Evolutionary conservation across 1,140 invertebrate genomes (phyloP), one percentile per base, ranked within the genome.

Genomic region (Adelges cooleyi): DNA sequence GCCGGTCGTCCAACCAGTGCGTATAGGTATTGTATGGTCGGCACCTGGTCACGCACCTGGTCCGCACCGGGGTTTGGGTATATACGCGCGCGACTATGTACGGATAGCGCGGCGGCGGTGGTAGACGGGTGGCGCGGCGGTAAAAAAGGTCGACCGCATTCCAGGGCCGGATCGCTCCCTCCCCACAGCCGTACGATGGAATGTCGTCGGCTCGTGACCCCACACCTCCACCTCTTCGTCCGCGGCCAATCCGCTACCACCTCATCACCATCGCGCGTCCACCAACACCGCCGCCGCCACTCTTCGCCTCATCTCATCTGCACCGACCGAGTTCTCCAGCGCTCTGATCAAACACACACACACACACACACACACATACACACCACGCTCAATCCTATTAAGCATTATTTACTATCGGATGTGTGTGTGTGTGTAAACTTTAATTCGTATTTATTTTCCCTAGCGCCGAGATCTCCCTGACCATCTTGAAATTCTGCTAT

Each of bases 91-190:
- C 20, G 40, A 25, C 15, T 18, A 36, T 22, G 44, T 48, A 11
- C 15, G n/a, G 6, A 22, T n/a, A 22, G 4, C 18, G 3, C 29
- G 6, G 52, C 5, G 33, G 10, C 11, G 10, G 38, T 42, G n/a
- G 40, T 29, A 46, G 54, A 59, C 54, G 54, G 40, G 54, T 40
- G 54, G 54, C 29, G 29, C 5, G 54, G n/a, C n/a, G n/a, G n/a
- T n/a, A n/a, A 59, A 62, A 62, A 62, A 62, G 56, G 56, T 62
- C 56, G 56, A 62, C 56, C 56, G 56, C 56, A 62, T 62, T 62
- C 56, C 56, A 62, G 56, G 42, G 56, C 56, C 56, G 25, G 56
- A 48, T 62, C 42, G 56, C 40, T 4, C 56, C 44, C 56, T 42
- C 56, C 44, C 56, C 56, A 46, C 42, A 29, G 42, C 42, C 15